phyloP scores from a whole-genome alignment of 2,113 vertebrate species.

The Psilopsiagon aymara region DNA sequence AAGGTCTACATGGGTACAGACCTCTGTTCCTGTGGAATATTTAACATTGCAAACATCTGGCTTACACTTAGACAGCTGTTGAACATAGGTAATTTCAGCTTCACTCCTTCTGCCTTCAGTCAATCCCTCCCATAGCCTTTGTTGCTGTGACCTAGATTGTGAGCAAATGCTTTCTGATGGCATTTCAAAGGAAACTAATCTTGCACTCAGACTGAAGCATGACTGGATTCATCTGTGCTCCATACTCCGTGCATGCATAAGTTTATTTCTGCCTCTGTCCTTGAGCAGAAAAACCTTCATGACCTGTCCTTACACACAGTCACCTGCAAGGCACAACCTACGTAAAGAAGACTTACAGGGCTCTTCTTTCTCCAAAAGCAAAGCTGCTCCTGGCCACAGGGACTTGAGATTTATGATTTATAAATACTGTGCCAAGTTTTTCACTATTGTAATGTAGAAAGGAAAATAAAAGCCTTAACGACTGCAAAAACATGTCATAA shows the following conservation, averaged over 20 bases:
- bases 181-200: conserved; percentile 57
- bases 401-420: neutral
- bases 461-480: conserved; percentile 3
- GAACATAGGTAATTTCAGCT: conserved; percentile 16
- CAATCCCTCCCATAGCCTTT: conserved; percentile 10
- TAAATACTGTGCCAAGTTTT: neutral
- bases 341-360: neutral
- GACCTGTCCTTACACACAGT: neutral
- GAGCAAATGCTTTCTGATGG: conserved; percentile 50
- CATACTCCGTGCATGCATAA: neutral
- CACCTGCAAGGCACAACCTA: neutral
- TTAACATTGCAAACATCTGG: neutral
- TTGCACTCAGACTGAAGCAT: neutral
- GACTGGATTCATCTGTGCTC: conserved; percentile 9
- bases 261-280: conserved; percentile 3
- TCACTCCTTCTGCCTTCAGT: conserved; percentile 9
- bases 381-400: neutral
- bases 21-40: neutral
- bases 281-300: neutral
- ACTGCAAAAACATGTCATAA: neutral
- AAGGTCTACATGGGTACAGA: neutral
- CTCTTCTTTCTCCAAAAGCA: neutral
- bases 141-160: conserved; percentile 60
- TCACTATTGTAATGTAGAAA: neutral
- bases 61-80: conserved; percentile 20